phyloP scores from a whole-genome alignment of 2,797 vertebrate genomes.

The Anas bahamensis region DNA sequence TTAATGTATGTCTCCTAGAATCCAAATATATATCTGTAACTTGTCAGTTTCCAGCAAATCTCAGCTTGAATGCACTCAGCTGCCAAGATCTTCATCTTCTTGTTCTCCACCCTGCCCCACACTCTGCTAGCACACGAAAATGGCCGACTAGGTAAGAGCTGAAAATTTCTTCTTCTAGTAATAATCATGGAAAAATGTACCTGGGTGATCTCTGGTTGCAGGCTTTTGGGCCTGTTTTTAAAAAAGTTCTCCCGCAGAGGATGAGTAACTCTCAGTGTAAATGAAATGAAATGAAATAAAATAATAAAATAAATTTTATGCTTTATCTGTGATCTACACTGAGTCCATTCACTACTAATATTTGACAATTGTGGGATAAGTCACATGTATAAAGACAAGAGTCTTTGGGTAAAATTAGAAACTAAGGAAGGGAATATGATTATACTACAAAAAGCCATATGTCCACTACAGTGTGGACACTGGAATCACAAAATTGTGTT shows the following conservation, averaged over 20 bases:
- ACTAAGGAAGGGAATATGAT: not conserved
- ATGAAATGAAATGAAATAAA: not conserved
- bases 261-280: not conserved
- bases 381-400: not conserved
- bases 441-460: not conserved
- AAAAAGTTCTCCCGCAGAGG: not conserved
- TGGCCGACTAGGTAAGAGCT: not conserved
- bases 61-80: not conserved
- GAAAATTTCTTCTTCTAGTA: not conserved
- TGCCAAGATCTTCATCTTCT: constrained; percentile 4
- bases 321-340: too few species aligned
- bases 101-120: not conserved
- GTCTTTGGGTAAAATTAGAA: not conserved
- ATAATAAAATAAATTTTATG: not conserved
- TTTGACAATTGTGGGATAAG: not conserved
- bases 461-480: not conserved
- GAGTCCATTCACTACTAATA: not conserved
- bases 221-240: not conserved
- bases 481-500: not conserved
- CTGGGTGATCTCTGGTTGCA: not conserved
- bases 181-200: not conserved
- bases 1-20: not conserved
- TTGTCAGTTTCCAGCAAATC: not conserved
- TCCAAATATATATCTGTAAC: not conserved
- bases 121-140: not conserved